These are phyloP conservation scores for Batillaria attramentaria DNA, from an alignment of 1,140 invertebrate species.

Conservation along the genomic window DNA sequence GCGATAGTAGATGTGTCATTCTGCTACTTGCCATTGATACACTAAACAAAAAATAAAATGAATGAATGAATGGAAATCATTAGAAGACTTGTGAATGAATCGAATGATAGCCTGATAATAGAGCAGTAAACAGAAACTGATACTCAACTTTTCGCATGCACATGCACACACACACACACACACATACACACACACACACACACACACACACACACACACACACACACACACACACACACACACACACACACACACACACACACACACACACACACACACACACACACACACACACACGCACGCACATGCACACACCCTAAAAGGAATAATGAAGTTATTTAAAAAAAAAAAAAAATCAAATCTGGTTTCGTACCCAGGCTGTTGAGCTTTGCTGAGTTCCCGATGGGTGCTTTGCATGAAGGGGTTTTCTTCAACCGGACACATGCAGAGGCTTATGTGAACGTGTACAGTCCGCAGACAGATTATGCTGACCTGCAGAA, in stretches of 20 bases:
- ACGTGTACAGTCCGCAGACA: slow-evolving; percentile 55
- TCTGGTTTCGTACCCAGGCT: slow-evolving; percentile 47
- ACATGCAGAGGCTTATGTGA: slow-evolving; percentile 63
- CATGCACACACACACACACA: too few relatives aligned
- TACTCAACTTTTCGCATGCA: neutral
- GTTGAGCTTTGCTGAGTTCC: slow-evolving; percentile 63
- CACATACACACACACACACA: too few relatives aligned
- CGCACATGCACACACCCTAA: too few relatives aligned
- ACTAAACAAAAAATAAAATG: neutral
- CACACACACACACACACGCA: too few relatives aligned
- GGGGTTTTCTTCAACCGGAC: slow-evolving; percentile 63
- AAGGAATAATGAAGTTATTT: too few relatives aligned
- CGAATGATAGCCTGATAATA: neutral
- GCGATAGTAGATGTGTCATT: too few relatives aligned
- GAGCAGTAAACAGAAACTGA: neutral
- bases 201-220: too few relatives aligned
- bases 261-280: too few relatives aligned
- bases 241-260: too few relatives aligned
- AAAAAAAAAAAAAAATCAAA: too few relatives aligned
- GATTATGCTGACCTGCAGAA: slow-evolving; percentile 47
- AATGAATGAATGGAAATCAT: neutral
- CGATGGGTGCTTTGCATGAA: slow-evolving; percentile 64
- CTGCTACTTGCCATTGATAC: too few relatives aligned
- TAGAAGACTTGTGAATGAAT: neutral
- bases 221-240: too few relatives aligned